Evolutionary conservation across 2,888 invertebrate species (phyloP), one percentile per base, ranked within the genome.

Genomic region (Heliconius ethilla): DNA sequence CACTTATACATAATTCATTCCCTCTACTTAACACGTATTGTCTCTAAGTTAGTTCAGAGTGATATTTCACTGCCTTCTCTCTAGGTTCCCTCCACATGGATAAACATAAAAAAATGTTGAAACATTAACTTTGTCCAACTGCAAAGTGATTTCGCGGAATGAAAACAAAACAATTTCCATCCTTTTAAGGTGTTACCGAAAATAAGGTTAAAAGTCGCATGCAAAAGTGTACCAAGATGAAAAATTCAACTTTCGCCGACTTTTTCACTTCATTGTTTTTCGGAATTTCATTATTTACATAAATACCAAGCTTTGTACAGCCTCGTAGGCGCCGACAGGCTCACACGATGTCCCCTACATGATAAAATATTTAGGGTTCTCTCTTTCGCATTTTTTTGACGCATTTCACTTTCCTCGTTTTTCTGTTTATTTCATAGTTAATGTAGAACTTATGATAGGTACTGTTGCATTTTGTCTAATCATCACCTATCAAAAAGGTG

Each of bases 231-330:
- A 86, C 84, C 86, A 89, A 87, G 86, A 86, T 88, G 88, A 91
- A 92, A 92, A 92, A 89, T 87, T 87, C 85, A 90, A 90, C 91
- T 91, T 93, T 92, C 91, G 88, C 89, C 89, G 88, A 88, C 87
- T 89, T 92, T 92, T 92, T 90, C 83, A 82, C 85, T 87, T 86
- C 88, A 88, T 91, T 90, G 91, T 92, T 92, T 93, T 93, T 92
- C 89, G 92, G 92, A 91, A 93, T 93, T 90, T 89, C 87, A 87
- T 85, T 88, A 93, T 94, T 94, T 94, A 92, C 94, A 93, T 94
- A 94, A 93, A 93, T 93, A 86, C 92, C 90, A 83, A 82, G 86
- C 92, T 92, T 92, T 92, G 92, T 92, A 88, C 89, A 91, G 91
- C 91, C 89, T 90, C 90, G 88, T 89, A 90, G 93, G 92, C 92